These are phyloP conservation scores for Sympetrum striolatum DNA, from an alignment of 2,888 invertebrate species.

Conservation along the genomic window DNA sequence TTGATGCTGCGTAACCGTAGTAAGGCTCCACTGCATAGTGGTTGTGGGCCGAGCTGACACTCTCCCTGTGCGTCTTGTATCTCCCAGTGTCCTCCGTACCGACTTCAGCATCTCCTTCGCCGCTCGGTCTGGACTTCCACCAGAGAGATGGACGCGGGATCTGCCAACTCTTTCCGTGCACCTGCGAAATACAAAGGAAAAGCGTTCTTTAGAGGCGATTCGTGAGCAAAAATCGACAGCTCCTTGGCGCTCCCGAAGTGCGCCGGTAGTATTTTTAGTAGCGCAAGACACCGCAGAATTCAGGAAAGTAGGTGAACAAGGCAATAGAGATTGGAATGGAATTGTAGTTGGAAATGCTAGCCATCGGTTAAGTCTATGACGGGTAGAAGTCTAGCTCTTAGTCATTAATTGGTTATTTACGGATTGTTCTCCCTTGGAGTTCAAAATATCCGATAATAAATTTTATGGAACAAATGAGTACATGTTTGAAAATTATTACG, in stretches of 20 bases:
- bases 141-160: conserved; percentile 26
- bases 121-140: conserved; percentile 6
- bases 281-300: too few species aligned
- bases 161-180: conserved; percentile 15
- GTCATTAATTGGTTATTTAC: too few species aligned
- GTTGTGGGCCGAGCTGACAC: not conserved
- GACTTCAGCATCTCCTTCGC: not conserved
- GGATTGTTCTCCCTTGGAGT: too few species aligned
- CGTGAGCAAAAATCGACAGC: not conserved
- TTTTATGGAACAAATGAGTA: too few species aligned
- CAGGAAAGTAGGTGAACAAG: too few species aligned
- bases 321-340: too few species aligned
- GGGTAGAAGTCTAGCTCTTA: too few species aligned
- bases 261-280: too few species aligned
- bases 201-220: not conserved
- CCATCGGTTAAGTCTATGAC: too few species aligned
- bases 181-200: not conserved
- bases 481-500: too few species aligned
- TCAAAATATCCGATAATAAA: too few species aligned
- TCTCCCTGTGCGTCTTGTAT: not conserved
- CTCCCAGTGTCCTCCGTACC: not conserved
- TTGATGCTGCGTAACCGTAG: conserved; percentile 6
- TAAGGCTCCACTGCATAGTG: not conserved
- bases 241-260: not conserved
- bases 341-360: too few species aligned